Base-by-base conservation (phyloP, 2,113 vertebrate species). In the Mus spicilegus region DNA sequence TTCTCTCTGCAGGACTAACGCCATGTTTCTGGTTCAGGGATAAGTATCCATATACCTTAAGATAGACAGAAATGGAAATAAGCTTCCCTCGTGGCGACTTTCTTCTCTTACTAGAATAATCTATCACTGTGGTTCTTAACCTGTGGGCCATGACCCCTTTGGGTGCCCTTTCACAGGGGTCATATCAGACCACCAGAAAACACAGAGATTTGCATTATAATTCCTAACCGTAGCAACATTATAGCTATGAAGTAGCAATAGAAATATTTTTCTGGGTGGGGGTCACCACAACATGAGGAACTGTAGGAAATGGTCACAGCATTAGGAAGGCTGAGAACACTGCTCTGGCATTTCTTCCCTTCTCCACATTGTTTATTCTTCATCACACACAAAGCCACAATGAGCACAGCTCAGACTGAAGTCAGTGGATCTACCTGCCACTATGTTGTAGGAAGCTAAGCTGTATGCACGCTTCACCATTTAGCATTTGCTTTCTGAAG, bases 401-500 rank as follows among this genome's bases (percentile, higher is more conserved):
- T 63, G 9, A 81, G 24, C 28, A 49, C 20, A 82, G 33, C 69
- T 49, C 33, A 73, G 42, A 72, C 78, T 85, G 20, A 61, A 19
- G 36, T 86, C 16, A 87, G 22, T 39, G 7, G 51, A 49, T 51
- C 87, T 16, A 54, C 13, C 69, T 46, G 19, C 49, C 3, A 16
- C 22, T 87, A 19, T 4, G 26, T 76, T 51, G 39, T 61, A 58
- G 73, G 51, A 96, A 39, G 90, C 82, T 24, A 36, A 46, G 76
- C 42, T 63, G 17, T 33, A 51, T n/a, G 36, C 7, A 11, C 24
- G 70, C 9, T 70, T 87, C 91, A 80, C 80, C 63, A 33, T 30
- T 90, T 78, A 96, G 73, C 76, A 77, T 87, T 92, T 89, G 30
- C 76, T 82, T 90, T 87, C 42, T 76, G 96, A 94, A 90, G 56